phyloP scores from a whole-genome alignment of 2,113 vertebrate species.

The Lepus americanus region DNA sequence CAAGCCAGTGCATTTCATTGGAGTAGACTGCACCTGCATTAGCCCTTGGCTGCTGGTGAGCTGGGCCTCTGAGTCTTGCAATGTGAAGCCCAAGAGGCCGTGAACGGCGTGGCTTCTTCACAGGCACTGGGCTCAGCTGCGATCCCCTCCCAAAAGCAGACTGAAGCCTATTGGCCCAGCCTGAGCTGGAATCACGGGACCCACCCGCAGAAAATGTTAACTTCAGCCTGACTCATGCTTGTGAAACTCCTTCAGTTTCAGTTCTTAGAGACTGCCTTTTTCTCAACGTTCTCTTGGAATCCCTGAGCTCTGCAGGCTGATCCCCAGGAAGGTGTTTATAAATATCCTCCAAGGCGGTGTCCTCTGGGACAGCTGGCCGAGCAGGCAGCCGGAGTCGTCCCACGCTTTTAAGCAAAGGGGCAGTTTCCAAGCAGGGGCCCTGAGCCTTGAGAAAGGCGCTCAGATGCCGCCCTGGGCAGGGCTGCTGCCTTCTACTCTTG shows the following conservation, averaged over 20 bases:
- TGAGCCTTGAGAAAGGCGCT: neutral
- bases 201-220: slow-evolving; percentile 68
- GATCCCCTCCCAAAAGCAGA: neutral
- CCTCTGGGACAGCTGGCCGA: neutral
- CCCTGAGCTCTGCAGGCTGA: slow-evolving; percentile 19
- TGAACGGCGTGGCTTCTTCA: neutral
- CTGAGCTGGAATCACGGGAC: slow-evolving; percentile 48
- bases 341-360: slow-evolving; percentile 20
- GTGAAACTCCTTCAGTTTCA: slow-evolving; percentile 73
- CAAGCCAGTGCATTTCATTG: neutral
- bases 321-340: slow-evolving; percentile 18
- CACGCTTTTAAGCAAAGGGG: neutral
- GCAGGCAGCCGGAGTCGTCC: neutral
- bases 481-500: neutral
- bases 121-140: neutral
- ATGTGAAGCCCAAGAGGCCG: neutral
- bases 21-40: neutral
- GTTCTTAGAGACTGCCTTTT: slow-evolving; percentile 64
- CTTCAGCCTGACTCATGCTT: slow-evolving; percentile 58
- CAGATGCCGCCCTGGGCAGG: neutral
- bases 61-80: neutral
- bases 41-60: neutral
- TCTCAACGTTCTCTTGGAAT: slow-evolving; percentile 68
- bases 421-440: neutral
- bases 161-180: neutral